Percentiles rank a stretch among this genome's conserved stretches.
Conservation (phyloP, 2,113 vertebrate species). For the Psittacara wagleri region DNA sequence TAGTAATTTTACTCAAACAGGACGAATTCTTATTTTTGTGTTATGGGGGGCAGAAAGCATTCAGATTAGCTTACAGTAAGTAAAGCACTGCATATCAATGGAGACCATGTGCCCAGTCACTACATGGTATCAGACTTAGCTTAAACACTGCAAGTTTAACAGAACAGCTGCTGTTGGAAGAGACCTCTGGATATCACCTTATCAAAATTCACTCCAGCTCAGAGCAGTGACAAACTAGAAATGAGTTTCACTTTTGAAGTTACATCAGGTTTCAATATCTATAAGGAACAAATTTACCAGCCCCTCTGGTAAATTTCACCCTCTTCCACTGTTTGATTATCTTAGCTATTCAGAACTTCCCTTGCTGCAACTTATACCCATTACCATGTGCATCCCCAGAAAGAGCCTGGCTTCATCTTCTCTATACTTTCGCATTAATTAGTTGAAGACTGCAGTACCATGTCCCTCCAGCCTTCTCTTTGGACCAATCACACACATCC, state of each 20-base stretch:
- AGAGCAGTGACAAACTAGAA: background rate
- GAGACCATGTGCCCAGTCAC: background rate
- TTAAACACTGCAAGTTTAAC: background rate
- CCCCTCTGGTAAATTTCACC: background rate
- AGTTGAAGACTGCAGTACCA: background rate
- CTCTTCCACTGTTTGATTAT: background rate
- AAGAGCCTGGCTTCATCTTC: background rate
- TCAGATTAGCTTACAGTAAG: background rate
- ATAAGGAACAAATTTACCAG: background rate
- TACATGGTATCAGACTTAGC: background rate
- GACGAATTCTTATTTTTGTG: background rate
- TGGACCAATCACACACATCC: background rate
- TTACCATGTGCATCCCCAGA: background rate
- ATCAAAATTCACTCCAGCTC: background rate
- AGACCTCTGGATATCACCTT: background rate
- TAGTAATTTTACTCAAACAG: background rate
- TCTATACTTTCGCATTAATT: background rate
- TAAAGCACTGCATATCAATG: background rate
- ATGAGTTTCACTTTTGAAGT: background rate
- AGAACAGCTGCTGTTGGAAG: background rate
- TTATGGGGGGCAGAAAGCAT: accelerated
- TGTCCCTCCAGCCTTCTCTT: background rate
- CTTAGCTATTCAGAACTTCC: background rate
- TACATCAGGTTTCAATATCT: background rate
- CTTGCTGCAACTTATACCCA: background rate